Conservation (phyloP, 2,888 invertebrate species). For the Conomelus anceps region DNA sequence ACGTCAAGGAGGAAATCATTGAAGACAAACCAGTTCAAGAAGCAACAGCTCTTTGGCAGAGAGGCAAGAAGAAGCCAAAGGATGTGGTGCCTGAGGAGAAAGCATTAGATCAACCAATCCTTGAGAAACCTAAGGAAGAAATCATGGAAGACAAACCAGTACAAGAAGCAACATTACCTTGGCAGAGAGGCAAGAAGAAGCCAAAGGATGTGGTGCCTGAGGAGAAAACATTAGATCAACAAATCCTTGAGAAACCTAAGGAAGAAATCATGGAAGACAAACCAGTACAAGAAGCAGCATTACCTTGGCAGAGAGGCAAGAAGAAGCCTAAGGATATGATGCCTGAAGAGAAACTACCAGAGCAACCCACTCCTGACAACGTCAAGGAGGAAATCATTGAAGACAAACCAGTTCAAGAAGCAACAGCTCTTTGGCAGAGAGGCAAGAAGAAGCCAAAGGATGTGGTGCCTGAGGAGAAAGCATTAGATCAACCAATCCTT, state of each 20-base stretch:
- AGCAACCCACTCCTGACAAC: neutral
- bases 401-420: neutral
- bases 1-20: neutral
- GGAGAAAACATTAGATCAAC: neutral
- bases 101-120: constrained; percentile 6
- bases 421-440: constrained; percentile 32
- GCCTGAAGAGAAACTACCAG: constrained; percentile 21
- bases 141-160: constrained; percentile 24
- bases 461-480: neutral
- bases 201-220: neutral
- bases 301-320: neutral
- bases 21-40: constrained; percentile 29
- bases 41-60: constrained; percentile 29
- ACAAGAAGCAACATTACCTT: constrained; percentile 20
- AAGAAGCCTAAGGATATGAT: constrained; percentile 26
- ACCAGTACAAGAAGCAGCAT: constrained; percentile 28
- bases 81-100: constrained; percentile 26
- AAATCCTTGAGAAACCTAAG: neutral
- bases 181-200: constrained; percentile 27
- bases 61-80: constrained; percentile 24
- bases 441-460: constrained; percentile 24
- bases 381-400: neutral
- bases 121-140: neutral
- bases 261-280: constrained; percentile 42
- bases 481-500: neutral